Evolutionary conservation across 2,888 invertebrate species (phyloP).

Genomic region (Agriopis leucophaearia): DNA sequence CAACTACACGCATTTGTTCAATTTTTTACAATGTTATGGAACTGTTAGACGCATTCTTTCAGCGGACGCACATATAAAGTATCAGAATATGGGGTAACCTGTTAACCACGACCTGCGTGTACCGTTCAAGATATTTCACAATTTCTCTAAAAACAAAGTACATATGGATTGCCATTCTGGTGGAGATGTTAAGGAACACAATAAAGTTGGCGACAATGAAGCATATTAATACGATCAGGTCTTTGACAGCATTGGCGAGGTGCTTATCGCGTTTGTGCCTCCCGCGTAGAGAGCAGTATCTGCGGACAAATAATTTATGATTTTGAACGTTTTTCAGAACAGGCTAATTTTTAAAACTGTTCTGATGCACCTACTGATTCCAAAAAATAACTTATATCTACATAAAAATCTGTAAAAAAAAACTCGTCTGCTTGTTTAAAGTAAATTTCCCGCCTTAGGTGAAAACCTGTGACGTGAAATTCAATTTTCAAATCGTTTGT

Average conservation of each 20-base stretch:
- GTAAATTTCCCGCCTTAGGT: no score
- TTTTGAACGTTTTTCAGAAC: not conserved
- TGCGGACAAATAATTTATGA: conserved; percentile 28
- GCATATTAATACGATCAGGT: conserved; percentile 51
- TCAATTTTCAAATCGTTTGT: no score
- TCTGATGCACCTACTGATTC: no score
- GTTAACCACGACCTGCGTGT: conserved; percentile 4
- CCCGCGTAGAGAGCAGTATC: conserved; percentile 57
- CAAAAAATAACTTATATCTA: no score
- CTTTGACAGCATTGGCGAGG: conserved; percentile 45
- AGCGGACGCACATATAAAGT: no score
- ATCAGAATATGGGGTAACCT: not conserved
- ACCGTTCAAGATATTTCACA: conserved; percentile 36
- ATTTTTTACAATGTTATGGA: no score
- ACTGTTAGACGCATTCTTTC: no score
- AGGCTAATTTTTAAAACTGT: not conserved
- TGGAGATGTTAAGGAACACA: conserved; percentile 53
- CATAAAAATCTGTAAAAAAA: no score
- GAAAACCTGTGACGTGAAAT: no score
- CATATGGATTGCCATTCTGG: conserved; percentile 51
- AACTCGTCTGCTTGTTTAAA: no score
- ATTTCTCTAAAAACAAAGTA: conserved; percentile 34
- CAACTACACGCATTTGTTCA: no score
- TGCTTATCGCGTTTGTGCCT: conserved; percentile 41
- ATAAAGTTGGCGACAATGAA: conserved; percentile 60